phyloP scores from a whole-genome alignment of 2,888 invertebrate genomes.

The Nephrotoma flavescens region DNA sequence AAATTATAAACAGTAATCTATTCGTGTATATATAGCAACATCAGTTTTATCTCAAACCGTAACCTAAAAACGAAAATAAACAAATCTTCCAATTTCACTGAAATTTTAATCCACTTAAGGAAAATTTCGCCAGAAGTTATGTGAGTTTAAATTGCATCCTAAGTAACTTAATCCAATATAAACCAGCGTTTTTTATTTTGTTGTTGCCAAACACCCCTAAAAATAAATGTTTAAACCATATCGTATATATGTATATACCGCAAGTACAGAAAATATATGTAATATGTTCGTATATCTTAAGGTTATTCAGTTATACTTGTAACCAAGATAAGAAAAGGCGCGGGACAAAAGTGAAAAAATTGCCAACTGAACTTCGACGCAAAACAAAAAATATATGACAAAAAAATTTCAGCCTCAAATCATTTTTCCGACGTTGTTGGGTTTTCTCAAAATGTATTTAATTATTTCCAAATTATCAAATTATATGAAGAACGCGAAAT shows the following conservation, averaged over 20 bases:
- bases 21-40: too few species aligned
- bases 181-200: background rate
- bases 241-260: background rate
- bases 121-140: background rate
- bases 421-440: background rate
- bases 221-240: background rate
- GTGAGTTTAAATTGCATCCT: background rate
- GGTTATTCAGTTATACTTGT: background rate
- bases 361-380: background rate
- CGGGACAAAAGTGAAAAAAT: background rate
- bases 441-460: background rate
- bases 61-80: too few species aligned
- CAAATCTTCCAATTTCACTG: too few species aligned
- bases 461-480: background rate
- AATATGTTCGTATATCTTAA: background rate
- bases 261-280: background rate
- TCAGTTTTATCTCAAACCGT: too few species aligned
- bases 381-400: background rate
- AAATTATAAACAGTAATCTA: too few species aligned
- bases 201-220: background rate
- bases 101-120: background rate
- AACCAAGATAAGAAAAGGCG: background rate
- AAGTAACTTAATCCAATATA: background rate
- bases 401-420: background rate
- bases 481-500: background rate